Conservation (phyloP, 2,888 invertebrate genomes). For the Drosophila vallismaia region DNA sequence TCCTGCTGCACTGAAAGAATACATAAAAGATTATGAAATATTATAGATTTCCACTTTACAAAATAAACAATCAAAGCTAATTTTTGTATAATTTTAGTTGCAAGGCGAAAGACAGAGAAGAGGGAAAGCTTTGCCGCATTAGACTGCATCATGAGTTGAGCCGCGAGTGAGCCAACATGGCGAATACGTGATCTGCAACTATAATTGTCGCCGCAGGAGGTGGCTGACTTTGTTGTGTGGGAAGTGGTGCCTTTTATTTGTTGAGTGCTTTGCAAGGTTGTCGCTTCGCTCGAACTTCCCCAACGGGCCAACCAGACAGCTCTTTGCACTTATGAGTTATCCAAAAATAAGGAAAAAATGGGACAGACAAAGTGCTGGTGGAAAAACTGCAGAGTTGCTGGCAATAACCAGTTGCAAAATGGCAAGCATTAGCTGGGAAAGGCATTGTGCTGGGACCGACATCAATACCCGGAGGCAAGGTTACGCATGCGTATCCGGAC, state of each 20-base stretch:
- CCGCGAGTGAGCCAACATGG: constrained; percentile 29
- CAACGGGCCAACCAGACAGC: constrained; percentile 49
- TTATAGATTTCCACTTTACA: neutral
- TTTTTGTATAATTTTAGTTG: neutral
- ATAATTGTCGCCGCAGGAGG: constrained; percentile 50
- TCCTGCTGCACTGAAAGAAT: constrained; percentile 10
- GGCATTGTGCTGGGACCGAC: constrained; percentile 18
- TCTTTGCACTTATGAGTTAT: constrained; percentile 61
- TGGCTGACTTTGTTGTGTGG: constrained; percentile 6
- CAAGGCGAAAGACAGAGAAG: neutral
- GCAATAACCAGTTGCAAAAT: constrained; percentile 27
- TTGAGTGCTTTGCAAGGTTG: constrained; percentile 75
- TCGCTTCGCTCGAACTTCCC: constrained; percentile 40
- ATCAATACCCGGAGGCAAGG: constrained; percentile 33
- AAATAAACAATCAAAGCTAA: no score
- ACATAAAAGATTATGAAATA: neutral
- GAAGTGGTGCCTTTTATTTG: constrained; percentile 51
- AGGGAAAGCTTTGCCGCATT: neutral
- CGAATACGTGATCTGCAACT: constrained; percentile 39
- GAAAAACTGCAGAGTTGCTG: constrained; percentile 21
- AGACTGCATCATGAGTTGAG: constrained; percentile 17
- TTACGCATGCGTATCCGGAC: constrained; percentile 67
- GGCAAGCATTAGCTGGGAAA: constrained; percentile 48
- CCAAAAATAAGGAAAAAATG: neutral
- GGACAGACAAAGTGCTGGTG: constrained; percentile 10